phyloP scores from a whole-genome alignment of 2,113 vertebrate species.

The Pelmatolapia mariae region DNA sequence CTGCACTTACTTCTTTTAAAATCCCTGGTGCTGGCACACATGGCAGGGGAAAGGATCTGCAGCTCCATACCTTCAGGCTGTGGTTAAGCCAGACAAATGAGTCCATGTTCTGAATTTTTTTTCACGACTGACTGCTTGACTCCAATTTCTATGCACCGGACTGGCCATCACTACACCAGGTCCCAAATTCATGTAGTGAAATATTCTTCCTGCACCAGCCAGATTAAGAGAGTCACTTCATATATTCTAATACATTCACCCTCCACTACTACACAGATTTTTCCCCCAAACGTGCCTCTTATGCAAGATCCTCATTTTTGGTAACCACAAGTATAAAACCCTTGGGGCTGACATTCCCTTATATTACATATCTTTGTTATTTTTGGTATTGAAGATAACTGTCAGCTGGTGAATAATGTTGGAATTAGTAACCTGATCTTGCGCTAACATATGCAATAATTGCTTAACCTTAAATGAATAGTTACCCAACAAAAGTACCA shows the following conservation, averaged over 20 bases:
- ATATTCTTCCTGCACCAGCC: not conserved
- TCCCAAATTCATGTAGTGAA: not conserved
- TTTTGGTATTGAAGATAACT: not conserved
- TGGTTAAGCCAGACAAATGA: not conserved
- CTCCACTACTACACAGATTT: not conserved
- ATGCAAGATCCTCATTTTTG: not conserved
- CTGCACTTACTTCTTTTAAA: constrained; percentile 3
- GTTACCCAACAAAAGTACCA: not conserved
- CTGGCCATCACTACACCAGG: not conserved
- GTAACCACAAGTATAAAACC: not conserved
- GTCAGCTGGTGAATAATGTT: not conserved
- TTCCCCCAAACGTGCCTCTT: not conserved
- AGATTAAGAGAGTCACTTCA: not conserved
- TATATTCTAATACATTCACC: not conserved
- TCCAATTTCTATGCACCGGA: not conserved
- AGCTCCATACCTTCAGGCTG: not conserved
- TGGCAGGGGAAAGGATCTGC: not conserved
- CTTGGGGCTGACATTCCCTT: not conserved
- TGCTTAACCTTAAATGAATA: not conserved
- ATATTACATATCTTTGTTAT: not conserved
- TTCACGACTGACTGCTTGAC: not conserved
- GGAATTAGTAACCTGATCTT: not conserved
- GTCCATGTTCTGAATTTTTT: not conserved
- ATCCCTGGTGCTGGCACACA: not conserved
- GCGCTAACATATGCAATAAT: not conserved